Base-by-base conservation (phyloP, 2,113 vertebrate genomes). In the Pomatostomus ruficeps region DNA sequence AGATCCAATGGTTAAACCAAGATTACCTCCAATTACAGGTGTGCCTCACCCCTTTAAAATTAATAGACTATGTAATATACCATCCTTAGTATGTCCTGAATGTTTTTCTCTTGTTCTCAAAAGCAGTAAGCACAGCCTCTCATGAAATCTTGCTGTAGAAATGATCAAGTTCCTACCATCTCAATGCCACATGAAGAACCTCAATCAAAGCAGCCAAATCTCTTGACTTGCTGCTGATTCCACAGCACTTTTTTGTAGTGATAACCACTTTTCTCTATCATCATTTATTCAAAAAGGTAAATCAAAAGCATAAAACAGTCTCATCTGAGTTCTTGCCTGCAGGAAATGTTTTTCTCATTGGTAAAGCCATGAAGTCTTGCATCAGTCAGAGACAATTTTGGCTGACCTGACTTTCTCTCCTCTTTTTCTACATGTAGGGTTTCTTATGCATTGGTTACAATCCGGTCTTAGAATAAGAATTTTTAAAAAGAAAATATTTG, bases 201-300 rank as follows among this genome's bases (percentile, higher is more conserved):
- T 89, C 76, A 71, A 89, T 95, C 83, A 92, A 93, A 96, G 88
- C 83, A 92, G 72, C 68, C 24, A 72, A 68, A 77, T 75, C 40
- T 92, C 89, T 93, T 92, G 61, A 91, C 61, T 92, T 91, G 65
- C 86, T 93, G 80, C 86, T 95, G 94, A 95, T 93, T 92, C 94
- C 61, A 71, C 73, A 93, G 83, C 52, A 38, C 26, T 40, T 92
- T 91, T 93, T 80, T 38, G 38, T 31, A 87, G 68, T 31, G 45
- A 26, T 82, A 91, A 87, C 40, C 66, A 82, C 73, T 95, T 97
- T 94, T 92, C 79, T 85, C 94, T 95, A 14, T 91, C 94, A 96
- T 93, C 57, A 87, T 95, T 97, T 96, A 96, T 97, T 96, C 91
- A 91, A 62, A 95, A 95, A 95, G 77, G 70, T 95, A 88, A 95